Evolutionary conservation across 2,113 vertebrate genomes (phyloP), one percentile per base, ranked within the genome.

Genomic region (Notarius lentiginosus): DNA sequence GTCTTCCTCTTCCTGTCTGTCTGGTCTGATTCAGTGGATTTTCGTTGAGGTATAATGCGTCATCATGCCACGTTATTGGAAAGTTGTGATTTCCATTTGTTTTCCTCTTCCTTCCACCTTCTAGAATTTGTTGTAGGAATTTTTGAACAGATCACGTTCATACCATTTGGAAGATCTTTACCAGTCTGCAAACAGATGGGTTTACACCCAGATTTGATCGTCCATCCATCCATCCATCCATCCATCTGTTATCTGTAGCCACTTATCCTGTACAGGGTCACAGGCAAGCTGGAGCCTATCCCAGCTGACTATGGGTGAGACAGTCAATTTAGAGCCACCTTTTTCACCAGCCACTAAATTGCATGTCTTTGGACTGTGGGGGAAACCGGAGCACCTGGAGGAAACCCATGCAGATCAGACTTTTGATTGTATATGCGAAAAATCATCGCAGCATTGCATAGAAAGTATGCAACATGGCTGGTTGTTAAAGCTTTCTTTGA

Each of bases 51-150:
- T 56, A 70, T 24, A 24, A 30, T 79, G 82, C 82, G 85, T 91
- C 85, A 89, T 80, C 63, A 27, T 89, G 90, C 88, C 90, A 91
- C 88, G 87, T 91, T 86, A 88, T 87, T 66, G 30, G 83, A 90
- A 88, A 83, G 81, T 82, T 61, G 73, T 18, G 47, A 73, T 88
- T 87, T 83, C 18, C 60, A 7, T 7, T 86, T 70, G 14, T 51
- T 51, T 84, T 70, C 60, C 34, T 65, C 30, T 51, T 83, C 63
- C 73, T 63, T 53, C 80, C 22, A n/a, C 72, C 86, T 27, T 56
- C 68, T 60, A 84, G 68, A 88, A 72, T 14, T 61, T 58, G 68
- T 22, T 20, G 76, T 60, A 68, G 61, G 34, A 79, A 75, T 73
- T 34, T 73, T 34, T 68, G 30, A 72, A 41, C 55, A 22, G 51